Percentiles rank a stretch among this genome's conserved stretches.
phyloP scores from a whole-genome alignment of 30 jellyfish, hydroid and myxozoan genomes.

The Haliclystus octoradiatus region DNA sequence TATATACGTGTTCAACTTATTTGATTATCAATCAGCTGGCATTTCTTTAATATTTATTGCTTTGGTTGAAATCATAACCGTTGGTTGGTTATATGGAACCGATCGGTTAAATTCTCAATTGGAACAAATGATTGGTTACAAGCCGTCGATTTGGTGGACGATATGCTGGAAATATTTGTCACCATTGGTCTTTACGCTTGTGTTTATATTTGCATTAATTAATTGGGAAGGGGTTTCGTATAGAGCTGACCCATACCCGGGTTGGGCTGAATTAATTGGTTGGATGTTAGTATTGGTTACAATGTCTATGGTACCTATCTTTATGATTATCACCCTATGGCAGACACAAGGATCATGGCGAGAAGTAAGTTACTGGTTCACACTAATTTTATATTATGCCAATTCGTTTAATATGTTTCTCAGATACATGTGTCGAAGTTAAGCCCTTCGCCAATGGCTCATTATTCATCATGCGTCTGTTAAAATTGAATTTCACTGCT shows the following conservation, averaged over 20 bases:
- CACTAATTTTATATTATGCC: too few relatives aligned
- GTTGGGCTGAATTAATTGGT: slow-evolving; percentile 82
- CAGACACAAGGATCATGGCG: slow-evolving; percentile 40
- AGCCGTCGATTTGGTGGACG: slow-evolving; percentile 57
- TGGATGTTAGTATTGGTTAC: slow-evolving; percentile 65
- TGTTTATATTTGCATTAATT: slow-evolving; percentile 33
- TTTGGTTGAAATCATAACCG: slow-evolving; percentile 32
- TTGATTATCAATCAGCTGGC: slow-evolving; percentile 80
- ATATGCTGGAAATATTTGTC: slow-evolving; percentile 61
- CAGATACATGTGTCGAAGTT: too few relatives aligned
- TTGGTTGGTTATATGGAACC: slow-evolving; percentile 71
- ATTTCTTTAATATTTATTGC: slow-evolving; percentile 58
- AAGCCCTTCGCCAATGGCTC: too few relatives aligned
- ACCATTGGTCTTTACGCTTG: slow-evolving; percentile 32
- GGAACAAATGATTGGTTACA: slow-evolving; percentile 30
- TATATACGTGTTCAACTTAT: slow-evolving; percentile 43
- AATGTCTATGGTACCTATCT: slow-evolving; percentile 43
- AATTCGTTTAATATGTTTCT: too few relatives aligned
- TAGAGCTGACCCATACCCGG: slow-evolving; percentile 41
- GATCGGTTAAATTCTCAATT: slow-evolving; percentile 36
- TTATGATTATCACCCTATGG: slow-evolving; percentile 29
- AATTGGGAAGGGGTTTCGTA: slow-evolving; percentile 35
- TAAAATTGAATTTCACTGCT: too few relatives aligned
- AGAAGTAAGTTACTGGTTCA: slow-evolving; percentile 37
- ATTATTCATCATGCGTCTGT: too few relatives aligned